Evolutionary conservation across 2,888 invertebrate genomes (phyloP).

Genomic region (Netelia inedita): DNA sequence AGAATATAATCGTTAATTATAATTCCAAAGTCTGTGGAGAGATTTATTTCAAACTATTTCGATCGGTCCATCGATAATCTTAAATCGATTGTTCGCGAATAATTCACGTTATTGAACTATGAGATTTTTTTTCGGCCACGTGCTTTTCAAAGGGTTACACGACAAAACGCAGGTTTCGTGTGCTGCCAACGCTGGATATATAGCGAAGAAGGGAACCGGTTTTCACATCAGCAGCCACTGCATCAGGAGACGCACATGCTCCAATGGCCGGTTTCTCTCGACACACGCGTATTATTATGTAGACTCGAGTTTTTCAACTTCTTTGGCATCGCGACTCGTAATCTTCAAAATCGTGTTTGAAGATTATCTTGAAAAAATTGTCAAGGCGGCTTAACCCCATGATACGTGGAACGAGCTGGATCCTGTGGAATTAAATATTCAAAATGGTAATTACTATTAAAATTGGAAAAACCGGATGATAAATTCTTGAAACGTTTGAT

Average conservation of each 20-base stretch:
- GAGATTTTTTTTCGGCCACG: constrained; percentile 12
- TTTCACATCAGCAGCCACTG: constrained; percentile 56
- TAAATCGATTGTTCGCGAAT: too few relatives aligned
- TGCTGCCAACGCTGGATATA: constrained; percentile 17
- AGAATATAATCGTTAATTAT: too few relatives aligned
- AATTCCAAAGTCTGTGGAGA: too few relatives aligned
- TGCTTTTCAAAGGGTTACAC: constrained; percentile 24
- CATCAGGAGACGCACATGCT: constrained; percentile 57
- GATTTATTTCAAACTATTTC: too few relatives aligned
- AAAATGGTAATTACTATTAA: neutral
- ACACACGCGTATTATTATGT: constrained; percentile 44
- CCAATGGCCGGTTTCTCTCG: constrained; percentile 39
- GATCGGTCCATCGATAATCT: too few relatives aligned
- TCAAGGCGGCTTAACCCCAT: neutral
- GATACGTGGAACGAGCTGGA: neutral
- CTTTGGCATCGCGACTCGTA: constrained; percentile 1
- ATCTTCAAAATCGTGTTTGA: too few relatives aligned
- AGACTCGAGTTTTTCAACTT: constrained; percentile 64
- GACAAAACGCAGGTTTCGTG: constrained; percentile 33
- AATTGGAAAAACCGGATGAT: neutral
- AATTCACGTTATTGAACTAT: too few relatives aligned
- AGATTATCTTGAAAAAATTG: too few relatives aligned
- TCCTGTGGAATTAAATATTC: neutral
- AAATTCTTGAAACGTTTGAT: neutral
- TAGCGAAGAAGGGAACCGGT: constrained; percentile 60